Percentiles rank a stretch among this genome's conserved stretches.
Evolutionary conservation across 2,797 vertebrate species (phyloP).

Genomic region (Aplochiton taeniatus): DNA sequence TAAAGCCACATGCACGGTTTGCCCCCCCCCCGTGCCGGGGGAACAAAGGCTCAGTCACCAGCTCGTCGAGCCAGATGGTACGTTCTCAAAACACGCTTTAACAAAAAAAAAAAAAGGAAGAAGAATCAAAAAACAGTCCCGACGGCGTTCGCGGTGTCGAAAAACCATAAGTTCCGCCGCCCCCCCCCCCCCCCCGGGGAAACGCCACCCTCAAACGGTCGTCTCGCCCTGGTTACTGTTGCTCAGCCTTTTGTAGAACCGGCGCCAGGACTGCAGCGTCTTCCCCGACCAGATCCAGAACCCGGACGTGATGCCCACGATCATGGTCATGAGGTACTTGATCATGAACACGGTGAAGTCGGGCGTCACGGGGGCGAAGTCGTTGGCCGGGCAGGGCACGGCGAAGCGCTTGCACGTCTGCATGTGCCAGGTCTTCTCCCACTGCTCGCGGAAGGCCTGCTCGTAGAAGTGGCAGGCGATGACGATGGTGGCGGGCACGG

Average conservation of each 20-base stretch:
- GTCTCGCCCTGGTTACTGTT: conserved; percentile 84
- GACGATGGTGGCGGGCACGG: conserved; percentile 85
- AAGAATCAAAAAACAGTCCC: too few species aligned
- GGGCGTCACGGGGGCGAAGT: conserved; percentile 81
- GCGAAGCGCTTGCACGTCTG: conserved; percentile 87
- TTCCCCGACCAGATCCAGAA: conserved; percentile 96
- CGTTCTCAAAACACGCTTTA: neutral
- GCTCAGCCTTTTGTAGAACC: conserved; percentile 85
- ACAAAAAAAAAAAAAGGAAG: neutral
- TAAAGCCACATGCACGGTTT: conserved; percentile 9
- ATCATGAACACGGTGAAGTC: conserved; percentile 93
- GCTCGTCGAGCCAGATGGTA: conserved; percentile 9
- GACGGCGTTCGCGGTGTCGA: neutral
- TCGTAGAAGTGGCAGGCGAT: conserved; percentile 92
- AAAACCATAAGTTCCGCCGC: neutral
- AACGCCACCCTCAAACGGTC: conserved; percentile 68
- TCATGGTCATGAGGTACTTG: conserved; percentile 95
- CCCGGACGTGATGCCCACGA: conserved; percentile 90
- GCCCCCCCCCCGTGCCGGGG: neutral
- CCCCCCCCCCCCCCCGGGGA: conserved; percentile 2
- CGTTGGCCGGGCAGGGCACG: conserved; percentile 80
- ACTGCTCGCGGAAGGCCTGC: conserved; percentile 85
- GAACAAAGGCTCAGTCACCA: conserved; percentile 18
- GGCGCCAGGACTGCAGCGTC: conserved; percentile 89
- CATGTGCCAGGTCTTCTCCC: conserved; percentile 88